A percentile compares a stretch with the other conserved stretches of the same genome.
phyloP scores from a whole-genome alignment of 2,888 invertebrate genomes.

The Harpalus rubripes region DNA sequence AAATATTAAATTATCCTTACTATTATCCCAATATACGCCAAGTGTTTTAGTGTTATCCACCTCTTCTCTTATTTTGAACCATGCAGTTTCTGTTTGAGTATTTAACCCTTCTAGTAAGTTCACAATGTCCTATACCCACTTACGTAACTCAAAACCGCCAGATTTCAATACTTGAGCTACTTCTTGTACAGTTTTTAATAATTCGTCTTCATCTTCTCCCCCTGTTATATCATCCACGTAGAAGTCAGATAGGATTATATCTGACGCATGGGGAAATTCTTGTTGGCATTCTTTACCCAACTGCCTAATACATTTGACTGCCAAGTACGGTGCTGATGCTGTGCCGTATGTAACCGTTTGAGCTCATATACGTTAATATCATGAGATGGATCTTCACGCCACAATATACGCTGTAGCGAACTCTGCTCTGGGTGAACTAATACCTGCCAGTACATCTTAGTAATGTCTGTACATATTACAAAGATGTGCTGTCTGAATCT shows the following conservation, averaged over 20 bases:
- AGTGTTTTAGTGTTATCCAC: conserved; percentile 50
- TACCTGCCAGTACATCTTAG: no score
- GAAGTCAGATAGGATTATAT: conserved; percentile 24
- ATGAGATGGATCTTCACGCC: no score
- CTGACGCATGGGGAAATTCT: conserved; percentile 65
- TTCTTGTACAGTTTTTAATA: conserved; percentile 35
- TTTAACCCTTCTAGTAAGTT: conserved; percentile 26
- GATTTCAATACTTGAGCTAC: conserved; percentile 39
- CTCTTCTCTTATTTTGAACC: conserved; percentile 38
- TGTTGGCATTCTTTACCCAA: conserved; percentile 55
- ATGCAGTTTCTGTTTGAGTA: background rate
- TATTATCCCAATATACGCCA: conserved; percentile 72
- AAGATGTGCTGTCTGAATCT: conserved; percentile 70
- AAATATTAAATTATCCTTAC: background rate
- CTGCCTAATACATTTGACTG: conserved; percentile 66
- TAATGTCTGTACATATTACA: conserved; percentile 70
- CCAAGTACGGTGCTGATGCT: conserved; percentile 68
- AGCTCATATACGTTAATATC: conserved; percentile 64
- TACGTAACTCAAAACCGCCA: conserved; percentile 51
- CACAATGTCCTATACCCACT: conserved; percentile 15
- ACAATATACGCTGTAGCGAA: no score
- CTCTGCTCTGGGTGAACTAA: no score
- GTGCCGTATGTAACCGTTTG: conserved; percentile 69
- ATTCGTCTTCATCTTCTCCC: background rate
- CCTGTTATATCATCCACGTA: conserved; percentile 59